Conservation (phyloP, 2,797 vertebrate genomes). For the Vultur gryphus region DNA sequence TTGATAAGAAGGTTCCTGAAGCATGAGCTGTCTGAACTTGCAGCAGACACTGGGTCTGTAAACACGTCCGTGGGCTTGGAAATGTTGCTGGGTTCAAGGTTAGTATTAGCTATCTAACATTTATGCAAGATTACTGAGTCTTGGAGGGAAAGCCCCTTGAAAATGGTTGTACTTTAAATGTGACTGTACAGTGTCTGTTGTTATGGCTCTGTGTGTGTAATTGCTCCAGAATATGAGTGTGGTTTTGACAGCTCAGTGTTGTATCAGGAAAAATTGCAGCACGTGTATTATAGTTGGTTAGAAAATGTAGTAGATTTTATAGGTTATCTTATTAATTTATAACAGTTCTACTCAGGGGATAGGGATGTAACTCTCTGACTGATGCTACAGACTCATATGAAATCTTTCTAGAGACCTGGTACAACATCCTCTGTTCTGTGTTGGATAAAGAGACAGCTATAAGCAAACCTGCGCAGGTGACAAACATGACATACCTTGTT, state of each 20-base stretch:
- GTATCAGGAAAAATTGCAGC: background rate
- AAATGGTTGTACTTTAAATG: background rate
- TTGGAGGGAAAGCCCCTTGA: background rate
- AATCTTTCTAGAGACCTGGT: background rate
- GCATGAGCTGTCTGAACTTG: accelerated
- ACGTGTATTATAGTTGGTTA: background rate
- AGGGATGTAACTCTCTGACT: background rate
- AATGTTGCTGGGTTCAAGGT: background rate
- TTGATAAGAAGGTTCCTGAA: background rate
- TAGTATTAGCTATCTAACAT: accelerated
- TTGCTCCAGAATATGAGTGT: background rate
- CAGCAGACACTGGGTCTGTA: accelerated
- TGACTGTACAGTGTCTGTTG: background rate
- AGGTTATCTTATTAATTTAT: background rate
- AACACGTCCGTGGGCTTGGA: background rate
- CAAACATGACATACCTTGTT: background rate
- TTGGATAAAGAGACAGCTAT: background rate
- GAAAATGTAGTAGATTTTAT: background rate
- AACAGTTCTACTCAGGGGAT: background rate
- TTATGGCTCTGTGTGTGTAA: background rate
- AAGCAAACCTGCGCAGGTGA: background rate
- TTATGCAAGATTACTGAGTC: background rate
- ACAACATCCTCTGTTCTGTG: background rate
- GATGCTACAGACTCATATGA: background rate
- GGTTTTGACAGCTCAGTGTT: background rate